Evolutionary conservation across 2,888 invertebrate species (phyloP).

Genomic region (Ophioninae sp.): DNA sequence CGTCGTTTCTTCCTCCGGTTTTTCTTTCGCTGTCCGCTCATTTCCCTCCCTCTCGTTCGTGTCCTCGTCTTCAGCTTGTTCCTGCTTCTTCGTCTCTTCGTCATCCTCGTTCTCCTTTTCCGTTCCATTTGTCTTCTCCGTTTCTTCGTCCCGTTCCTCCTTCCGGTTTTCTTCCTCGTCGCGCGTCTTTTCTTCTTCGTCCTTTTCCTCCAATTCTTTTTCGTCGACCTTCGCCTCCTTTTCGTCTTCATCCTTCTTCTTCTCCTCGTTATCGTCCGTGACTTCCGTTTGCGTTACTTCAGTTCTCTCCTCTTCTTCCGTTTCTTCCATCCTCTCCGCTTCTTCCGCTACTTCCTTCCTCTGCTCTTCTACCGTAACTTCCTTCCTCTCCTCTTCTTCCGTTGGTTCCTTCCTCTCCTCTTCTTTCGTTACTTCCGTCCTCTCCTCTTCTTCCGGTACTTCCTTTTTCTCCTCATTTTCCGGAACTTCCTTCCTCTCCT

Average conservation of each 20-base stretch:
- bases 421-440: neutral
- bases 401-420: slow-evolving; percentile 11
- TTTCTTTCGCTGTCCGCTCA: neutral
- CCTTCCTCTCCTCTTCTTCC: neutral
- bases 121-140: neutral
- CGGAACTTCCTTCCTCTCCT: neutral
- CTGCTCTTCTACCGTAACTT: neutral
- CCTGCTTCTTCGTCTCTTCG: neutral
- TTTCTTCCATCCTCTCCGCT: neutral
- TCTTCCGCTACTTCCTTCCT: neutral
- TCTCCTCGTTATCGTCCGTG: neutral
- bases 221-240: slow-evolving; percentile 14
- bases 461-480: slow-evolving; percentile 21
- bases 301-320: slow-evolving; percentile 27
- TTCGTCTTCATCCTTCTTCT: neutral
- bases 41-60: neutral
- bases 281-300: neutral
- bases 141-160: slow-evolving; percentile 8
- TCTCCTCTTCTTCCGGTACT: neutral
- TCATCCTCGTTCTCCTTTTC: neutral
- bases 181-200: neutral
- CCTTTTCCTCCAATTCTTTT: neutral
- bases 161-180: slow-evolving; percentile 8
- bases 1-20: slow-evolving; percentile 17
- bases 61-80: slow-evolving; percentile 3